Percentiles rank a stretch among this genome's conserved stretches.
These are phyloP conservation scores for Collichthys lucidus DNA, from an alignment of 2,113 vertebrate genomes.

Conservation along the genomic window DNA sequence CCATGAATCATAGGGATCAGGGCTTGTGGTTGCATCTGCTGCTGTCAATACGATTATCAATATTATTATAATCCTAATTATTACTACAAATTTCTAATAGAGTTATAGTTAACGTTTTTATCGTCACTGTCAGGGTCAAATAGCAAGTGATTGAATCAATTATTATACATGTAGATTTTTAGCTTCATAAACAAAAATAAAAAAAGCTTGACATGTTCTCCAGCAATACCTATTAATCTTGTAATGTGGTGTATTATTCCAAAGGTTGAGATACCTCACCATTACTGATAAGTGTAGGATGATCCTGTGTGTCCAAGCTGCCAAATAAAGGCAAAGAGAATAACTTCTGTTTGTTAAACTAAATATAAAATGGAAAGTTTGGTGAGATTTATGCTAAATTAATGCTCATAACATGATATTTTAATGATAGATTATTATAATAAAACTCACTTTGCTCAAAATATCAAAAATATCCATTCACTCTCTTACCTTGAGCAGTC, in stretches of 20 bases:
- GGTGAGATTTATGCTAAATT: not conserved
- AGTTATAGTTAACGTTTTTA: too few species aligned
- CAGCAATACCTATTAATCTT: not conserved
- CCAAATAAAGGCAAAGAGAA: not conserved
- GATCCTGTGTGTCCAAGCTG: not conserved
- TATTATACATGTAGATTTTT: not conserved
- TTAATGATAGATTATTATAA: not conserved
- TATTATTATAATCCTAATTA: too few species aligned
- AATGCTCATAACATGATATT: not conserved
- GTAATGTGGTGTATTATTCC: not conserved
- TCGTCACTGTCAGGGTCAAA: too few species aligned
- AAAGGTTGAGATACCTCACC: not conserved
- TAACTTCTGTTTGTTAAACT: not conserved
- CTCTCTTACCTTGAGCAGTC: constrained; percentile 68
- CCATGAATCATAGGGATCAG: too few species aligned
- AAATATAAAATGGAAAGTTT: not conserved
- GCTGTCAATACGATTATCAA: too few species aligned
- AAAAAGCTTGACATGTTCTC: not conserved
- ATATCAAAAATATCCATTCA: not conserved
- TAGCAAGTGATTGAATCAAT: not conserved
- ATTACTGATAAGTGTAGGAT: not conserved
- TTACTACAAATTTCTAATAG: too few species aligned
- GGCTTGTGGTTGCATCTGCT: too few species aligned
- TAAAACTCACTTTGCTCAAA: not conserved
- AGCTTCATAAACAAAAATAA: not conserved